Percentiles rank a stretch among this genome's conserved stretches.
Conservation (phyloP, 2,113 vertebrate species). For the Struthio camelus region DNA sequence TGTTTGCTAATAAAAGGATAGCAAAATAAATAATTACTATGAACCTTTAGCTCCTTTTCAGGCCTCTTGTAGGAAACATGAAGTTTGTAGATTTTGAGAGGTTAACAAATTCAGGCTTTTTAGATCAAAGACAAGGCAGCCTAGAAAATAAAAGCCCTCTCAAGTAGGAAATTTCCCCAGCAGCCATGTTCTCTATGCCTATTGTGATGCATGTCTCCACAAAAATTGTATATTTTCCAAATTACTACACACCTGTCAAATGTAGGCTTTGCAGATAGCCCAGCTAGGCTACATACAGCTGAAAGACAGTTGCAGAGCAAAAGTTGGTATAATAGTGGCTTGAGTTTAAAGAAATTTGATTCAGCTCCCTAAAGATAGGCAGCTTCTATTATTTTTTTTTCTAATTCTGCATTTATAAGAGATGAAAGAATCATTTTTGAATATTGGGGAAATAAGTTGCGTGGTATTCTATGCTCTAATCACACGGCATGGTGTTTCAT, state of each 20-base stretch:
- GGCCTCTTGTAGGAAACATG: background rate
- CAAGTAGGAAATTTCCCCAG: background rate
- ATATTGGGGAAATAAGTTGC: background rate
- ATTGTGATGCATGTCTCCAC: background rate
- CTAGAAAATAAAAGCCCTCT: background rate
- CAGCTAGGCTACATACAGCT: background rate
- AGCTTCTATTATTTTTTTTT: background rate
- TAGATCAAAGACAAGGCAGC: background rate
- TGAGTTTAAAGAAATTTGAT: background rate
- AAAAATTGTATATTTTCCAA: background rate
- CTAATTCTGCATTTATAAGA: background rate
- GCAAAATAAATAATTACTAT: background rate
- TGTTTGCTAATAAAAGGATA: background rate
- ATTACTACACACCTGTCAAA: background rate
- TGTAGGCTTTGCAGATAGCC: background rate
- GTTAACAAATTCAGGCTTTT: background rate
- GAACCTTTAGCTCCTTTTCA: background rate
- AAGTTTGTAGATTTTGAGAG: background rate
- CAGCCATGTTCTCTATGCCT: accelerated
- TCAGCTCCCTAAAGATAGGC: background rate
- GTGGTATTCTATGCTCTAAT: background rate
- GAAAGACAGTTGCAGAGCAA: background rate
- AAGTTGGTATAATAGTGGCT: background rate
- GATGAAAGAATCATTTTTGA: background rate
- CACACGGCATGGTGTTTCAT: background rate